Evolutionary conservation across 2,113 vertebrate species (phyloP), one percentile per base, ranked within the genome.

Genomic region (Lates calcarifer): DNA sequence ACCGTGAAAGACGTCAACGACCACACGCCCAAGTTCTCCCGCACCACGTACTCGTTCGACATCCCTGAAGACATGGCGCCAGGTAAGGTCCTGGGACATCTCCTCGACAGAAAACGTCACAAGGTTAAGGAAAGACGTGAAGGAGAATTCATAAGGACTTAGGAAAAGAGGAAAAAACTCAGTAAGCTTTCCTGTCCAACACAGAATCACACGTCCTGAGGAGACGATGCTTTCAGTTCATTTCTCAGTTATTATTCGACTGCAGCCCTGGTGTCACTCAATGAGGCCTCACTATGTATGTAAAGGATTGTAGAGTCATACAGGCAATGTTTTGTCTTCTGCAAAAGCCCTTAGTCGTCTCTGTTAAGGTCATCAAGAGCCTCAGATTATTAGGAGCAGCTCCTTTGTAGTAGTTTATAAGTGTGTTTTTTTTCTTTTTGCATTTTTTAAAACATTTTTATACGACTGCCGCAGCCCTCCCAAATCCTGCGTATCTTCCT

Each of bases 1-100:
- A 98, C 98, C 0, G 94, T 99, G 70, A 96, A 97, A 3, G 98
- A 99, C 6, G 90, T 98, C 22, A 99, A 99, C 2, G 98, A 99
- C 91, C 98, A 99, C 85, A 95, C 92, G 3, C 98, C 98, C n/a
- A 95, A 88, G 65, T 99, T 99, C 95, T 98, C 97, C 56, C 96
- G 96, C 7, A 91, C 94, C 0, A 96, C 96, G 0, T 99, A 99
- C 75, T 98, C 98, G 3, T 99, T 99, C 0, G 98, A 99, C 70
- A 94, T 99, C 76, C 95, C 96, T 0, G 98, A 99, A 74, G 98
- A 99, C 76, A 95, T 93, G 55, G 88, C 95, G 1, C 95, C 98
- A 87, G 98, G 98, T 99, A 95, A 79, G 82, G 14, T 26, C 17
- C n/a, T n/a, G n/a, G n/a, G n/a, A n/a, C n/a, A n/a, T n/a, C n/a